phyloP scores from a whole-genome alignment of 1,140 invertebrate species.

The Vanessa atalanta region DNA sequence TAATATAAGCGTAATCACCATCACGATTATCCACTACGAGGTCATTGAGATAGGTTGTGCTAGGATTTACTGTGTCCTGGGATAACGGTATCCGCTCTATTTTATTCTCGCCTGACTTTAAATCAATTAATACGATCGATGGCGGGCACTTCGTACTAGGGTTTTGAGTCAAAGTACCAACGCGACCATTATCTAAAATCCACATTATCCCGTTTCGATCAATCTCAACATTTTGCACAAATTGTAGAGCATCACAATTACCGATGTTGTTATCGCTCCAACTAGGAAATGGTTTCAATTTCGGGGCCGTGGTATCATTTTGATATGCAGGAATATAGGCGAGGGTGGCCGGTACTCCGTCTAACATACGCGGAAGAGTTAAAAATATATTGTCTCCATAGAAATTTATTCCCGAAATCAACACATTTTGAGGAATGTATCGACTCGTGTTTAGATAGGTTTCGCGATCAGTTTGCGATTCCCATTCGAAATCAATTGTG shows the following conservation, averaged over 20 bases:
- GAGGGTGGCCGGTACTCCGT: constrained; percentile 85
- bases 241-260: constrained; percentile 84
- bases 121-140: constrained; percentile 85
- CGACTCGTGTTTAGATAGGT: constrained; percentile 71
- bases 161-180: constrained; percentile 77
- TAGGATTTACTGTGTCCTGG: constrained; percentile 72
- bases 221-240: constrained; percentile 86
- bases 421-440: constrained; percentile 83
- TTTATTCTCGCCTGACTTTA: constrained; percentile 81
- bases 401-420: constrained; percentile 83
- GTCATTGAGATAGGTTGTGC: constrained; percentile 84
- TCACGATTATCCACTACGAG: constrained; percentile 86
- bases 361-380: constrained; percentile 83
- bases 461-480: constrained; percentile 62
- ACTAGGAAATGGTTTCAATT: constrained; percentile 84
- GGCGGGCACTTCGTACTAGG: constrained; percentile 81
- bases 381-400: constrained; percentile 84
- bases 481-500: constrained; percentile 76
- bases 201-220: constrained; percentile 86
- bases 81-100: constrained; percentile 82
- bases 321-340: constrained; percentile 81
- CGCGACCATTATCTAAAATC: constrained; percentile 85
- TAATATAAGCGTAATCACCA: constrained; percentile 86
- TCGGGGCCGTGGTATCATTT: constrained; percentile 82
- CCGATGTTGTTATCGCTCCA: constrained; percentile 85